Percentiles rank a stretch among this genome's conserved stretches.
Evolutionary conservation across 2,888 invertebrate genomes (phyloP).

Genomic region (Kuschelorhynchus macadamiae): DNA sequence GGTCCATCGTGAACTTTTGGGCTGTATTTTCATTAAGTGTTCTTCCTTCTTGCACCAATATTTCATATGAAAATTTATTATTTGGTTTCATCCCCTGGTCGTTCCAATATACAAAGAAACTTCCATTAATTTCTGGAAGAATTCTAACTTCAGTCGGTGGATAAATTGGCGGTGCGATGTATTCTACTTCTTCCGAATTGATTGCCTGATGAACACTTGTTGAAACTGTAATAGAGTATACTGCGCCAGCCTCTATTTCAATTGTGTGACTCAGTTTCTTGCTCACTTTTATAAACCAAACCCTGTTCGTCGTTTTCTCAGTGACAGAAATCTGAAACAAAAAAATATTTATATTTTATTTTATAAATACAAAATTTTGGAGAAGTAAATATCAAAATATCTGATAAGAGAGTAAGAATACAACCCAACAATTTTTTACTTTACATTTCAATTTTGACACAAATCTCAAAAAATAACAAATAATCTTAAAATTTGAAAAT

Average conservation of each 20-base stretch:
- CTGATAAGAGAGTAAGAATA: no score
- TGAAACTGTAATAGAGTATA: slow-evolving; percentile 71
- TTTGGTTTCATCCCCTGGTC: slow-evolving; percentile 45
- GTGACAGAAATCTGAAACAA: slow-evolving; percentile 56
- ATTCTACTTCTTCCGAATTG: slow-evolving; percentile 69
- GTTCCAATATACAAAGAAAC: slow-evolving; percentile 78
- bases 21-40: slow-evolving; percentile 70
- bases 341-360: slow-evolving; percentile 2
- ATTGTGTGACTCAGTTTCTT: slow-evolving; percentile 66
- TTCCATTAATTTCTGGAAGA: slow-evolving; percentile 74
- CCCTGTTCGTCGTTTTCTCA: slow-evolving; percentile 69
- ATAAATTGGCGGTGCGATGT: slow-evolving; percentile 72
- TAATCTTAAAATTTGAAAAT: no score
- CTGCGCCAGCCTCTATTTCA: slow-evolving; percentile 69
- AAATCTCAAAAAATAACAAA: no score
- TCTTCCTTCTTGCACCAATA: slow-evolving; percentile 75
- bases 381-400: not conserved
- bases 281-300: slow-evolving; percentile 58
- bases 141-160: slow-evolving; percentile 77
- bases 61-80: slow-evolving; percentile 72
- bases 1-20: slow-evolving; percentile 69
- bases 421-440: no score
- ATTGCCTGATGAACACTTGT: slow-evolving; percentile 69
- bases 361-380: not conserved
- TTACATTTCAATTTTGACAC: no score